Percentiles rank a stretch among this genome's conserved stretches.
Conservation (phyloP, 2,797 vertebrate species). For the Lepilemur ruficaudatus region DNA sequence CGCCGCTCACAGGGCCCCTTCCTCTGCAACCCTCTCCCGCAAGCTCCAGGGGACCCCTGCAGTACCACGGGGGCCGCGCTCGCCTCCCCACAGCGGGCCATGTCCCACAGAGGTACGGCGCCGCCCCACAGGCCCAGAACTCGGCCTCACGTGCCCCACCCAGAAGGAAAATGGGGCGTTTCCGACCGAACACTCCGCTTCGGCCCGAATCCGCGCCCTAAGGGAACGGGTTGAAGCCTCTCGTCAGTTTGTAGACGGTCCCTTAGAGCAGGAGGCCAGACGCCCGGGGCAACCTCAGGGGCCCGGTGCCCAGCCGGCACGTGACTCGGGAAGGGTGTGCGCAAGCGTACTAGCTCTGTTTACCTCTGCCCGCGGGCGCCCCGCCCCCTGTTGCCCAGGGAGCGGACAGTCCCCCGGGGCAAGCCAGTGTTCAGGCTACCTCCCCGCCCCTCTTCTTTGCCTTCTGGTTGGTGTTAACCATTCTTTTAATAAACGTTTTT, state of each 20-base stretch:
- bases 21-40: slow-evolving; percentile 74
- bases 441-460: no score
- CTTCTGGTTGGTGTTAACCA: background rate
- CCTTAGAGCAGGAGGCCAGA: rapidly evolving
- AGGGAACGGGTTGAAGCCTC: background rate
- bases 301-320: background rate
- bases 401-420: rapidly evolving
- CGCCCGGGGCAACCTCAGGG: rapidly evolving
- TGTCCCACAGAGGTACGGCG: background rate
- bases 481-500: background rate
- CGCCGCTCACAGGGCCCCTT: slow-evolving; percentile 82
- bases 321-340: slow-evolving; percentile 11
- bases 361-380: rapidly evolving
- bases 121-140: rapidly evolving
- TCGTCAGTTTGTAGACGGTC: rapidly evolving
- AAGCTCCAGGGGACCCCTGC: background rate
- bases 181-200: background rate
- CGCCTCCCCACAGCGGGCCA: slow-evolving; percentile 74
- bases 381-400: rapidly evolving
- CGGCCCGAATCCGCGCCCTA: background rate
- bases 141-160: rapidly evolving
- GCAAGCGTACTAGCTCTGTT: slow-evolving; percentile 56
- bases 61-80: background rate
- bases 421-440: rapidly evolving
- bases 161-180: background rate